phyloP scores from a whole-genome alignment of 2,888 invertebrate species.

The Himalopsyche anomala region DNA sequence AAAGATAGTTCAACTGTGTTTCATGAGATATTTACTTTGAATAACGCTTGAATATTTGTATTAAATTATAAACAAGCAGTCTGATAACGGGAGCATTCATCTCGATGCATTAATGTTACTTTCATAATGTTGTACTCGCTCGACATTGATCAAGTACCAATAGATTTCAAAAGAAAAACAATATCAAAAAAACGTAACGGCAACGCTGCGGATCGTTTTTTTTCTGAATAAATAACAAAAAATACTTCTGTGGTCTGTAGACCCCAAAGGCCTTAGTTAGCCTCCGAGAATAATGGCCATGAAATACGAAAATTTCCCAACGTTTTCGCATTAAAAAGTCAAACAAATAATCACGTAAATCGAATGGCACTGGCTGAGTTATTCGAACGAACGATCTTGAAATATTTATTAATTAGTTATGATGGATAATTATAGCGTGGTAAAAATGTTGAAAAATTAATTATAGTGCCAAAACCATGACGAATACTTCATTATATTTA shows the following conservation, averaged over 20 bases:
- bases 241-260: slow-evolving; percentile 7
- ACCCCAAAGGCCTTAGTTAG: slow-evolving; percentile 10
- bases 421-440: background rate
- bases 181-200: background rate
- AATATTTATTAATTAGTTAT: background rate
- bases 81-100: too few species aligned
- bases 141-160: slow-evolving; percentile 8
- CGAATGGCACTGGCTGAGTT: background rate
- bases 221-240: background rate
- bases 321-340: slow-evolving; percentile 38
- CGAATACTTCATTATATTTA: too few species aligned
- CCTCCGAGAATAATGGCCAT: slow-evolving; percentile 27
- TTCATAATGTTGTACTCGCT: background rate
- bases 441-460: too few species aligned
- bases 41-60: too few species aligned
- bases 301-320: slow-evolving; percentile 38
- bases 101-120: background rate
- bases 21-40: too few species aligned
- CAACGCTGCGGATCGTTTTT: slow-evolving; percentile 5
- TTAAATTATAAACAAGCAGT: too few species aligned
- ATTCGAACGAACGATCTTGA: slow-evolving; percentile 8
- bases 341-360: slow-evolving; percentile 7
- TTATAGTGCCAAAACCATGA: too few species aligned
- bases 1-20: too few species aligned
- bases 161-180: slow-evolving; percentile 35